Evolutionary conservation across 2,113 vertebrate genomes (phyloP).

Genomic region (Barbus barbus): DNA sequence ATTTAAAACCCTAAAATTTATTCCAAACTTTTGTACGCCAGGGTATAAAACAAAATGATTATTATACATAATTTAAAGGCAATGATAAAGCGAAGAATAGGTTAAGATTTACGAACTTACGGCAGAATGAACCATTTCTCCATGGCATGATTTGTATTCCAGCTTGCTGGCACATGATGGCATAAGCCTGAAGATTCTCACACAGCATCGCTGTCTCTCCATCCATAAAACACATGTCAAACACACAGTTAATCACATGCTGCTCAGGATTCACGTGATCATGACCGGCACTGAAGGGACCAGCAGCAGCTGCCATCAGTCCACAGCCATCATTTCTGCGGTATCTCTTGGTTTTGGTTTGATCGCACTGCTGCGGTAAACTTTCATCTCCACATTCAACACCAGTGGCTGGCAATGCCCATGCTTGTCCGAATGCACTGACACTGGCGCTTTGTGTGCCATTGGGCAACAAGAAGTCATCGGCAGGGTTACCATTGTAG

Average conservation of each 20-base stretch:
- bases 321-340: conserved; percentile 60
- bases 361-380: conserved; percentile 54
- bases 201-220: conserved; percentile 72
- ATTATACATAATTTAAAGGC: too few relatives aligned
- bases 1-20: too few relatives aligned
- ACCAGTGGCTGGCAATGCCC: conserved; percentile 62
- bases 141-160: conserved; percentile 70
- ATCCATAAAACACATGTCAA: conserved; percentile 62
- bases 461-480: conserved; percentile 69
- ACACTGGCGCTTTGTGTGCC: conserved; percentile 16
- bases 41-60: too few relatives aligned
- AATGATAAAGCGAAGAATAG: too few relatives aligned
- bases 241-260: conserved; percentile 69
- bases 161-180: conserved; percentile 72
- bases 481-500: conserved; percentile 62
- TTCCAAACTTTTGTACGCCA: too few relatives aligned
- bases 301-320: conserved; percentile 60
- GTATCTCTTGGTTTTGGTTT: conserved; percentile 42
- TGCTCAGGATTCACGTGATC: conserved; percentile 54
- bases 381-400: conserved; percentile 56
- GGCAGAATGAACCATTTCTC: conserved; percentile 79
- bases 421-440: conserved; percentile 64
- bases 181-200: conserved; percentile 76
- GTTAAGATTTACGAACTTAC: conserved; percentile 67
- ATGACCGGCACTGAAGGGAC: conserved; percentile 73